Evolutionary conservation across 2,888 invertebrate genomes (phyloP), one percentile per base, ranked within the genome.

Genomic region (Gerris lacustris): DNA sequence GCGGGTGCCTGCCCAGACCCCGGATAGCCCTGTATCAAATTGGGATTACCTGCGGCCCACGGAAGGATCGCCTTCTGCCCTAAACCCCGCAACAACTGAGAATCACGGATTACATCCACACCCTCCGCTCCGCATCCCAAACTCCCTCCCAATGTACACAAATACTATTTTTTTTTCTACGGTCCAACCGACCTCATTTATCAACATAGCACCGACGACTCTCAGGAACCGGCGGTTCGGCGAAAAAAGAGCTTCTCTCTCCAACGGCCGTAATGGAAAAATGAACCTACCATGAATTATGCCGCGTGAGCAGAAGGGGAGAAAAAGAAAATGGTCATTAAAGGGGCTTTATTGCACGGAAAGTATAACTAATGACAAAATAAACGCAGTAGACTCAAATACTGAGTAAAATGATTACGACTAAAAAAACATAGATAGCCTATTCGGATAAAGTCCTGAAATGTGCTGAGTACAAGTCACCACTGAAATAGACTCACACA

Each of bases 11-110:
- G 31, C 31, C 31, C 31, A 31, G 31, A 31, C 31, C 31, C 31
- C 31, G 55, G 55, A 55, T 55, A 55, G 55, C 55, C 31, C 55
- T 55, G 55, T 55, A 55, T 55, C 55, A 55, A 55, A 55, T 55
- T 55, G 55, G 55, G 55, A 55, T 55, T 55, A 55, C 55, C 55
- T 55, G 9, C 9, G 55, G 15, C 55, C 55, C 55, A 55, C 9
- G 15, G 31, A 31, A 31, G 31, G 31, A 31, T 31, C 31, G 31
- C 31, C 31, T 31, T 31, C 55, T 11, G 9, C 55, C 55, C 15
- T 15, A 55, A 15, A 55, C 55, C 15, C 9, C 9, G 55, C 55
- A 55, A 11, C 55, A 31, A 31, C 55, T 11, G 11, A 55, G 11
- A 55, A 55, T 55, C 55, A 15, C 15, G 55, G 55, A 55, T 55